Percentiles rank a stretch among this genome's conserved stretches.
Evolutionary conservation across 1,140 invertebrate species (phyloP).

Genomic region (Vollenhovia emeryi): DNA sequence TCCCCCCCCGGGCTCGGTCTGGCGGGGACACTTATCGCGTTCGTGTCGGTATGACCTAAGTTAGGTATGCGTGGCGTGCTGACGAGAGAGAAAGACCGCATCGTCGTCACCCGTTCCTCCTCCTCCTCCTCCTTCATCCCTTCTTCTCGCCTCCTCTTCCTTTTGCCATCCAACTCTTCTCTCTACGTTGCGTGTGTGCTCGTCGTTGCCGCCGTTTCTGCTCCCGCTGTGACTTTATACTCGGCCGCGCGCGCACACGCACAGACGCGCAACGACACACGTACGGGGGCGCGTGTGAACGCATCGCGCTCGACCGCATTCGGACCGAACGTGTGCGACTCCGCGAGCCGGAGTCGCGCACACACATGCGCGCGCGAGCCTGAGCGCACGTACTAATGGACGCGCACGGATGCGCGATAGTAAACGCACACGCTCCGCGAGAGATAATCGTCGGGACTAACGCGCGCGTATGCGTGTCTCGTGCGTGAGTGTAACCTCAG

Average conservation of each 20-base stretch:
- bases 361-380: background rate
- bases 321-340: slow-evolving; percentile 14
- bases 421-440: slow-evolving; percentile 49
- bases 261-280: background rate
- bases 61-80: slow-evolving; percentile 69
- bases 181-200: slow-evolving; percentile 61
- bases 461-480: background rate
- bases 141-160: background rate
- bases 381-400: slow-evolving; percentile 46
- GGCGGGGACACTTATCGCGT: slow-evolving; percentile 75
- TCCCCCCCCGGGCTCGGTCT: background rate
- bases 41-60: slow-evolving; percentile 70
- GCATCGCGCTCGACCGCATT: slow-evolving; percentile 50
- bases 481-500: background rate
- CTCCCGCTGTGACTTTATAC: slow-evolving; percentile 66
- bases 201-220: slow-evolving; percentile 70
- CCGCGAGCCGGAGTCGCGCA: background rate
- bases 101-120: slow-evolving; percentile 23
- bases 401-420: slow-evolving; percentile 50
- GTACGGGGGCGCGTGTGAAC: background rate
- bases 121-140: background rate
- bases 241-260: slow-evolving; percentile 35
- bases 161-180: slow-evolving; percentile 36
- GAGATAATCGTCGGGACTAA: slow-evolving; percentile 38
- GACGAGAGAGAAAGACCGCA: slow-evolving; percentile 41